Evolutionary conservation across 2,113 vertebrate genomes (phyloP), one percentile per base, ranked within the genome.

Genomic region (Irena cyanogastra): DNA sequence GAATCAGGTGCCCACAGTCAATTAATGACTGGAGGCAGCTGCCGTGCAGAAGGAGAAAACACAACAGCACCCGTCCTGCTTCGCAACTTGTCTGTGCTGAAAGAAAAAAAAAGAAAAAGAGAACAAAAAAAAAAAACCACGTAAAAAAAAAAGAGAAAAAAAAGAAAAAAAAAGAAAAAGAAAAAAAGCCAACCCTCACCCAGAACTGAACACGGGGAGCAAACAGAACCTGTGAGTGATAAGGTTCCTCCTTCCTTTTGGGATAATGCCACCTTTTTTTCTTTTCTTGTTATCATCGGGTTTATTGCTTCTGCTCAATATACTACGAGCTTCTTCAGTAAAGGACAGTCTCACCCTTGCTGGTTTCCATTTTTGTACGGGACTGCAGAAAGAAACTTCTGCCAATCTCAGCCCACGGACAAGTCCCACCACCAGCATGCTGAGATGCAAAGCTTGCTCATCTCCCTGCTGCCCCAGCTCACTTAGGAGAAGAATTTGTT

Each of bases 1-100:
- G 97, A 99, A 99, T 98, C 99, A 99, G 97, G 99, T 99, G 98
- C 99, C 99, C 97, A 99, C 99, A 83, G 99, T 99, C 98, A 99
- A 99, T 98, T 99, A 98, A 99, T 84, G 72, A 91, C 96, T 90
- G 85, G 83, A 87, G 95, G 96, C 96, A 93, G 90, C 97, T 97
- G 91, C 91, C 91, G 96, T 66, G 93, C 89, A 94, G 96, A 97
- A 97, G 94, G 96, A 97, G 95, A 93, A 96, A 93, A 93, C 75
- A 79, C 86, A 96, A 86, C 94, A 96, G 94, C 95, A 91, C 95
- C 96, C 85, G 35, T 97, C 97, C 97, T 97, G 96, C 97, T 98
- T 97, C 28, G 95, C 97, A 93, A 95, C 93, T 96, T 87, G 86
- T 97, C 96, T 92, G 96, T 92, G 97, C 96, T 96, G 96, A 97